Base-by-base conservation (phyloP, 2,113 vertebrate species). In the Lepisosteus oculatus region DNA sequence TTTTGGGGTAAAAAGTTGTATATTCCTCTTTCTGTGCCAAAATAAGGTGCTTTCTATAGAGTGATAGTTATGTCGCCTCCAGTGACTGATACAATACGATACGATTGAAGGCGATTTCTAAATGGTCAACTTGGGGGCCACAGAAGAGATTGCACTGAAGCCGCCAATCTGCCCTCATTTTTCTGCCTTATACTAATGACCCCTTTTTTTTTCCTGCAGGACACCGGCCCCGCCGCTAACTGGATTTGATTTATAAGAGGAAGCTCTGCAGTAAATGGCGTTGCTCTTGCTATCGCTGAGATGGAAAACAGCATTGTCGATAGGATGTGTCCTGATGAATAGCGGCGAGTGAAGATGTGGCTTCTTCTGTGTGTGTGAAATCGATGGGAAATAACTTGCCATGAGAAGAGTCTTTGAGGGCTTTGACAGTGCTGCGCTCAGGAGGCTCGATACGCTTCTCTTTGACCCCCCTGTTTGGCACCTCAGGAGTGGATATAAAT, bases 171-270 rank as follows among this genome's bases (percentile, higher is more conserved):
- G 76, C 74, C 85, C 85, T 83, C 86, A 84, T 86, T 80, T 55
- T 80, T 78, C 71, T 85, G 77, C 76, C 87, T 86, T 77, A 68
- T 80, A 81, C 82, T 95, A 93, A 95, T 91, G 86, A 90, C 29
- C 90, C 90, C 91, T 84, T 93, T 93, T 88, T 90, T 83, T 93
- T 92, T 92, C 89, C 87, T 90, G 83, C 91, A 95, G 93, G 92
- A 88, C 87, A 92, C 88, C 94, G 29, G 89, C 92, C 85, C 86
- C 77, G 72, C 87, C 73, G 84, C 86, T 90, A 89, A 89, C 86
- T 87, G 87, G 90, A 87, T 87, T 88, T 94, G 92, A 95, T 94
- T 93, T 91, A 85, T 91, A 88, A 87, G 82, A 82, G 79, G 83
- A 81, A 81, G 84, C 88, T 84, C 90, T 82, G 80, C 84, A 78